phyloP scores from a whole-genome alignment of 37 sponge, comb jelly and placozoan species.

The Chondrilla cf. caribensis region DNA sequence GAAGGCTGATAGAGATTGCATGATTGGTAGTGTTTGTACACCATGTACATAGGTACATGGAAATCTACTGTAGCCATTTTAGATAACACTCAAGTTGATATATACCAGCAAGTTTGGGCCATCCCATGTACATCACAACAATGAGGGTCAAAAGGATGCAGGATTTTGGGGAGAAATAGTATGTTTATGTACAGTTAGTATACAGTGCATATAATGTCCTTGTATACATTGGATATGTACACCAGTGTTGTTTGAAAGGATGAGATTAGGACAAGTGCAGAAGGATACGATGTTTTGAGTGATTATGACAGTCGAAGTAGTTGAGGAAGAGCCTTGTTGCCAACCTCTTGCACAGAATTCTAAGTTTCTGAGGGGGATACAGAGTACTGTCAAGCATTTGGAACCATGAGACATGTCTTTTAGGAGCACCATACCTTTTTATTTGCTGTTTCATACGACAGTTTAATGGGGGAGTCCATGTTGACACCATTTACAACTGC shows the following conservation, averaged over 20 bases:
- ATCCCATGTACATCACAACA: too few relatives aligned
- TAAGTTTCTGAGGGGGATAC: conserved; percentile 18
- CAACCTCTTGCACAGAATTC: conserved; percentile 23
- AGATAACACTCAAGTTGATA: too few relatives aligned
- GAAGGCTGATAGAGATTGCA: too few relatives aligned
- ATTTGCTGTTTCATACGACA: conserved; percentile 28
- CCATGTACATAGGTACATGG: too few relatives aligned
- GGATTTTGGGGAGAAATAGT: too few relatives aligned
- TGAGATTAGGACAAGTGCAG: too few relatives aligned
- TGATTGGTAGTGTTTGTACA: too few relatives aligned
- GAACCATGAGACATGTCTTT: neutral
- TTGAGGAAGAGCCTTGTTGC: conserved; percentile 37
- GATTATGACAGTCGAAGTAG: conserved; percentile 44
- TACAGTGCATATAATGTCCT: neutral
- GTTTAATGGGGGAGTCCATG: conserved; percentile 25
- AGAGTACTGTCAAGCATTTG: neutral
- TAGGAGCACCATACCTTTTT: conserved; percentile 17
- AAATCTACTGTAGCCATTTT: too few relatives aligned
- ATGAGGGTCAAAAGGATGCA: too few relatives aligned
- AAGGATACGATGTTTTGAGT: conserved; percentile 56
- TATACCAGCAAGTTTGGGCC: too few relatives aligned
- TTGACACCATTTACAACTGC: conserved; percentile 41
- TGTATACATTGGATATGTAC: neutral
- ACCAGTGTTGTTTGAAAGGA: too few relatives aligned
- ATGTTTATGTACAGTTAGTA: neutral